phyloP scores from a whole-genome alignment of 1,140 invertebrate species.

The Trichonephila clavipes region DNA sequence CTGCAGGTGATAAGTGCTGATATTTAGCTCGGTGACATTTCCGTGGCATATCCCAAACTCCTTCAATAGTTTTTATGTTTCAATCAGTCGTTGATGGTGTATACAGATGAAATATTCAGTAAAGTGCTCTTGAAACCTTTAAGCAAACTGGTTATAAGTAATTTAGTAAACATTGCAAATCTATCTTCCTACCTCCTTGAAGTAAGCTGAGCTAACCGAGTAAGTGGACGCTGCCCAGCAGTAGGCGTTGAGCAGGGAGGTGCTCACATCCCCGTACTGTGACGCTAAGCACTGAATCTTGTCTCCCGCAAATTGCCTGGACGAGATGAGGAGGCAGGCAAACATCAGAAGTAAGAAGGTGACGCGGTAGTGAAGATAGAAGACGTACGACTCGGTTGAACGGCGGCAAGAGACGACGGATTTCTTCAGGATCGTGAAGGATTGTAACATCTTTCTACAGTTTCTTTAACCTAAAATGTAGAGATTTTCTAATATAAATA shows the following conservation, averaged over 20 bases:
- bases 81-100: too few relatives aligned
- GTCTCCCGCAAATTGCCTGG: neutral
- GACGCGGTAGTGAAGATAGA: conserved; percentile 42
- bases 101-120: too few relatives aligned
- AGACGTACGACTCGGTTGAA: conserved; percentile 12
- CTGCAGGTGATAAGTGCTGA: too few relatives aligned
- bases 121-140: too few relatives aligned
- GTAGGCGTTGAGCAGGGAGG: conserved; percentile 22
- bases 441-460: neutral
- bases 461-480: neutral
- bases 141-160: too few relatives aligned
- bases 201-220: conserved; percentile 35
- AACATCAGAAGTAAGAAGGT: conserved; percentile 50
- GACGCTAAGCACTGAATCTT: neutral
- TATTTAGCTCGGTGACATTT: too few relatives aligned
- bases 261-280: neutral
- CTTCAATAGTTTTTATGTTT: too few relatives aligned
- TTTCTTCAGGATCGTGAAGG: conserved; percentile 10
- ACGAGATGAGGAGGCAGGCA: neutral
- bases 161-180: too few relatives aligned
- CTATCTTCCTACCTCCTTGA: conserved; percentile 5
- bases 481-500: neutral
- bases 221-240: conserved; percentile 55
- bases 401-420: neutral
- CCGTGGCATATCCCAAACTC: too few relatives aligned